These are phyloP conservation scores for Falco peregrinus DNA, from an alignment of 2,797 vertebrate genomes.

Conservation along the genomic window DNA sequence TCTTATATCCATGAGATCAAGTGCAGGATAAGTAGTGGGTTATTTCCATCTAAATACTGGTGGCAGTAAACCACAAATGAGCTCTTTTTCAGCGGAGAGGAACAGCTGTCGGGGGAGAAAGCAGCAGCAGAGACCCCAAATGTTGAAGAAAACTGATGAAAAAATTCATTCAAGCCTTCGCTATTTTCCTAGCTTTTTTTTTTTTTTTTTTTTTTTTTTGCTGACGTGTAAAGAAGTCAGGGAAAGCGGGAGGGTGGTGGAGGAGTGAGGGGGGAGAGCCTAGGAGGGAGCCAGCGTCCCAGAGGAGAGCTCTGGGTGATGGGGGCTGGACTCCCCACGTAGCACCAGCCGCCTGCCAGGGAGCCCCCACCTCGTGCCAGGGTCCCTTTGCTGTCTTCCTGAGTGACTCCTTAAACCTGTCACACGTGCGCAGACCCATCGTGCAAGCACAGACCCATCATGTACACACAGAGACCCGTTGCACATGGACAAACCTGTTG, in stretches of 20 bases:
- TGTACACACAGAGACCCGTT: background rate
- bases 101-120: constrained; percentile 55
- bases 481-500: background rate
- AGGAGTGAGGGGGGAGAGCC: background rate
- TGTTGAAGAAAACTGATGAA: constrained; percentile 54
- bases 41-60: constrained; percentile 67
- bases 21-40: constrained; percentile 51
- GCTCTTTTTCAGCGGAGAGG: constrained; percentile 19
- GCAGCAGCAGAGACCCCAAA: constrained; percentile 50
- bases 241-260: background rate
- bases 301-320: background rate
- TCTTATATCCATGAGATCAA: constrained; percentile 34
- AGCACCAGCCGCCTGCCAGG: background rate
- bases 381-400: background rate
- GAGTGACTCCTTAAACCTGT: background rate
- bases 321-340: fast-evolving
- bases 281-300: background rate
- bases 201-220: background rate
- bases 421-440: fast-evolving
- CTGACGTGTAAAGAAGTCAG: constrained; percentile 24
- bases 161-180: constrained; percentile 12
- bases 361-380: fast-evolving
- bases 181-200: background rate
- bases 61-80: constrained; percentile 53
- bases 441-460: background rate